Evolutionary conservation across 2,888 invertebrate species (phyloP).

Genomic region (Ametastegia equiseti): DNA sequence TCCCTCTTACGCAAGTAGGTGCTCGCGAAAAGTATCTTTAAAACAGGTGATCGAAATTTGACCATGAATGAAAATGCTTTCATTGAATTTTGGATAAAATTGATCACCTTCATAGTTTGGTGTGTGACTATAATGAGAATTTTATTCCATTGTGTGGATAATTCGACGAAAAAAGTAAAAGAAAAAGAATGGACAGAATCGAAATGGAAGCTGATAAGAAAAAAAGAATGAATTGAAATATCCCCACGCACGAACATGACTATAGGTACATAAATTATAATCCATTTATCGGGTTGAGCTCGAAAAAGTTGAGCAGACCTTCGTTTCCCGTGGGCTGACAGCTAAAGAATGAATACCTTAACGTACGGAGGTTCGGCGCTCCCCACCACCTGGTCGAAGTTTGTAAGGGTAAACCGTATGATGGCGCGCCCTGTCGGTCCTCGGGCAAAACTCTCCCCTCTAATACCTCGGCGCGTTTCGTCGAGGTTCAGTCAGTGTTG

Average conservation of each 20-base stretch:
- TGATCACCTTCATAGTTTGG: not conserved
- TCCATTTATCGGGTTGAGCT: slow-evolving; percentile 26
- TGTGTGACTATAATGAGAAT: not conserved
- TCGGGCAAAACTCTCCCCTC: slow-evolving; percentile 16
- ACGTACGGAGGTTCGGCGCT: slow-evolving; percentile 21
- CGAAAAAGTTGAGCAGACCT: slow-evolving; percentile 28
- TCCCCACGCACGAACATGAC: not conserved
- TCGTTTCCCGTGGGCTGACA: slow-evolving; percentile 36
- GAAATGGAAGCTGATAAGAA: not conserved
- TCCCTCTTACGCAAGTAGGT: slow-evolving; percentile 7
- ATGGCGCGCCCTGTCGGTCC: slow-evolving; percentile 41
- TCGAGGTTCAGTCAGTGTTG: slow-evolving; percentile 48
- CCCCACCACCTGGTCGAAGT: slow-evolving; percentile 37
- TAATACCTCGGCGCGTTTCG: slow-evolving; percentile 46
- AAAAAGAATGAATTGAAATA: not conserved
- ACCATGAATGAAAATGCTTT: not conserved
- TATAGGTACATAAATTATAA: slow-evolving; percentile 16
- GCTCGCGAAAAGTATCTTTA: not conserved
- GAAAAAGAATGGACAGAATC: not conserved
- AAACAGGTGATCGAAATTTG: not conserved
- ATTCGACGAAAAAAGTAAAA: not conserved
- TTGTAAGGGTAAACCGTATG: slow-evolving; percentile 11
- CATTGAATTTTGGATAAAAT: not conserved
- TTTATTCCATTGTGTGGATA: not conserved
- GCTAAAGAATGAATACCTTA: slow-evolving; percentile 43